These are phyloP conservation scores for Phrynocephalus forsythii DNA, from an alignment of 2,797 vertebrate species.

Conservation along the genomic window DNA sequence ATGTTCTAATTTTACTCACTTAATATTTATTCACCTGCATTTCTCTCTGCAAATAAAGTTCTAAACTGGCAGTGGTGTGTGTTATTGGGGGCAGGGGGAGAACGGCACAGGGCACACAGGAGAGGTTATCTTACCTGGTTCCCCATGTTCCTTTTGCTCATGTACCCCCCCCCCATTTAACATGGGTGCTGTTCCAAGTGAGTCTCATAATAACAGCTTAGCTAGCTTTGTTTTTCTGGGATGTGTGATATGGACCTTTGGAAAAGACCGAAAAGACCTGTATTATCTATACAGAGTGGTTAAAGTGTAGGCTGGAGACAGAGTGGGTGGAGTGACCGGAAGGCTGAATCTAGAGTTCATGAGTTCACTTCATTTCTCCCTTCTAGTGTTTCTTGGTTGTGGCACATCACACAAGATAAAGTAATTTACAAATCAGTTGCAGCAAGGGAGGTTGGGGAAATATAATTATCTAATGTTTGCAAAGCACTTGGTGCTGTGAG, in stretches of 20 bases:
- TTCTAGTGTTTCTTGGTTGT: not conserved
- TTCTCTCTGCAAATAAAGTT: too few species aligned
- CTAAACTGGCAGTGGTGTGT: too few species aligned
- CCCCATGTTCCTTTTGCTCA: not conserved
- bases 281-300: too few species aligned
- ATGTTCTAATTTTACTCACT: too few species aligned
- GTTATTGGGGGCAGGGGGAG: too few species aligned
- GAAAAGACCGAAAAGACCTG: not conserved
- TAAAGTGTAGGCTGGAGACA: not conserved
- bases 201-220: not conserved
- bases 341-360: not conserved
- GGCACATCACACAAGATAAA: too few species aligned
- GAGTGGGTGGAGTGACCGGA: not conserved
- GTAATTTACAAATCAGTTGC: not conserved
- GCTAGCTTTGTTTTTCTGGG: not conserved
- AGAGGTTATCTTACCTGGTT: too few species aligned
- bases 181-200: too few species aligned
- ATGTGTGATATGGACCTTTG: not conserved
- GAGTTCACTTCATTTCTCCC: not conserved
- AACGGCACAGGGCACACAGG: too few species aligned
- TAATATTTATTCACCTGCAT: too few species aligned
- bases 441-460: not conserved
- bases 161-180: not conserved
- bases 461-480: conserved; percentile 27
- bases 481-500: conserved; percentile 15